phyloP scores from a whole-genome alignment of 2,888 invertebrate species.

The Synergus japonicus region DNA sequence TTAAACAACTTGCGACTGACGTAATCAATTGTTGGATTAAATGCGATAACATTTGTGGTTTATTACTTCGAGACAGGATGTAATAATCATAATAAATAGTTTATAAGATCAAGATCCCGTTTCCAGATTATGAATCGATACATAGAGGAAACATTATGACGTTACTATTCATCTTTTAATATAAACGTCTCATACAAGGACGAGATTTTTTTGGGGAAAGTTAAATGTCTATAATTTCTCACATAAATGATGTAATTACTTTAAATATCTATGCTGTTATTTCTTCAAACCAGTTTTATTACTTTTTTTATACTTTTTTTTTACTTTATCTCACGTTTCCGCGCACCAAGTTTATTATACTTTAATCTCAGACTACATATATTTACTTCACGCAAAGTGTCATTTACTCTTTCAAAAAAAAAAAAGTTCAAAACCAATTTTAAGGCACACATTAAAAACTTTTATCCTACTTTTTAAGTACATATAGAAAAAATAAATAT shows the following conservation, averaged over 20 bases:
- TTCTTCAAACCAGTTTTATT: background rate
- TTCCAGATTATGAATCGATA: slow-evolving; percentile 32
- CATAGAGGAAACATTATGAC: slow-evolving; percentile 25
- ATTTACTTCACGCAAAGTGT: too few species aligned
- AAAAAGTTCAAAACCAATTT: too few species aligned
- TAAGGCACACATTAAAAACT: too few species aligned
- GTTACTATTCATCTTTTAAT: slow-evolving; percentile 14
- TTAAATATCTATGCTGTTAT: background rate
- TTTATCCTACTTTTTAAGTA: too few species aligned
- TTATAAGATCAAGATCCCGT: slow-evolving; percentile 30
- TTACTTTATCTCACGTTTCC: background rate
- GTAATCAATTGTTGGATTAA: too few species aligned
- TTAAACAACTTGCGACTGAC: too few species aligned
- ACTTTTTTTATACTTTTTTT: background rate
- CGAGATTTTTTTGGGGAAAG: slow-evolving; percentile 2
- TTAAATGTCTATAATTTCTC: background rate
- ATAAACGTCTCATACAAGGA: background rate
- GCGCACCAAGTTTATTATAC: too few species aligned
- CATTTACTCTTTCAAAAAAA: too few species aligned
- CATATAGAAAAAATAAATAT: too few species aligned
- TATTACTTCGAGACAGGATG: slow-evolving; percentile 31
- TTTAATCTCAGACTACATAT: too few species aligned
- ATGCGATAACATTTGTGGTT: slow-evolving; percentile 7
- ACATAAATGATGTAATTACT: background rate
- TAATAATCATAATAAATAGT: slow-evolving; percentile 31